Evolutionary conservation across 2,797 vertebrate species (phyloP).

Genomic region (Streptopelia turtur): DNA sequence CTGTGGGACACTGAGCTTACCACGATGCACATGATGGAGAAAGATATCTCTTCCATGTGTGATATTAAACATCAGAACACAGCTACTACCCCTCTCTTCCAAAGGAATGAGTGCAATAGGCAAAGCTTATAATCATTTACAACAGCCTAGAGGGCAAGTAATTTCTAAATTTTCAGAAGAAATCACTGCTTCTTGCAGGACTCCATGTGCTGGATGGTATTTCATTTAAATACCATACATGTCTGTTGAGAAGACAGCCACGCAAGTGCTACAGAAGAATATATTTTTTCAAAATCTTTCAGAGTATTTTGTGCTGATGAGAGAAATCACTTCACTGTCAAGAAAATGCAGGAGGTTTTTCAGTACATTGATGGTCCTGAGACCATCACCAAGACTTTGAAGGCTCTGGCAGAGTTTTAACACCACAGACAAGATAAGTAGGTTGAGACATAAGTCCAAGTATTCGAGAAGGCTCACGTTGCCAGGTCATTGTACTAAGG

Average conservation of each 20-base stretch:
- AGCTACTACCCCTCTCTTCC: neutral
- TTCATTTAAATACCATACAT: neutral
- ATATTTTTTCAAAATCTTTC: neutral
- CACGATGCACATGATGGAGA: neutral
- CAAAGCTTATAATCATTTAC: neutral
- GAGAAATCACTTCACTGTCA: neutral
- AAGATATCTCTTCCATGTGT: neutral
- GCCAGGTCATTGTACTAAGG: neutral
- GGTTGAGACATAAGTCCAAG: neutral
- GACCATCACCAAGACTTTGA: neutral
- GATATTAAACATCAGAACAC: neutral
- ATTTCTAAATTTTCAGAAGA: neutral
- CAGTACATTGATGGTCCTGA: neutral
- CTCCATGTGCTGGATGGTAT: neutral
- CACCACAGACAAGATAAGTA: fast-evolving
- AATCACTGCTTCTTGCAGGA: neutral
- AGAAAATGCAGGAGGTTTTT: neutral
- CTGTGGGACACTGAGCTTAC: neutral
- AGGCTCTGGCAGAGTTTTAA: neutral
- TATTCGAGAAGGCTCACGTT: neutral
- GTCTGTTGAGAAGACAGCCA: neutral
- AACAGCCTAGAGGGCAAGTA: neutral
- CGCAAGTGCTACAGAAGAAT: neutral
- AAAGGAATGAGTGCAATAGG: neutral
- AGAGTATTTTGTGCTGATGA: neutral